Percentiles rank a stretch among this genome's conserved stretches.
Conservation (phyloP, 37 sponge, comb jelly and placozoan genomes). For the Bolinopsis microptera region DNA sequence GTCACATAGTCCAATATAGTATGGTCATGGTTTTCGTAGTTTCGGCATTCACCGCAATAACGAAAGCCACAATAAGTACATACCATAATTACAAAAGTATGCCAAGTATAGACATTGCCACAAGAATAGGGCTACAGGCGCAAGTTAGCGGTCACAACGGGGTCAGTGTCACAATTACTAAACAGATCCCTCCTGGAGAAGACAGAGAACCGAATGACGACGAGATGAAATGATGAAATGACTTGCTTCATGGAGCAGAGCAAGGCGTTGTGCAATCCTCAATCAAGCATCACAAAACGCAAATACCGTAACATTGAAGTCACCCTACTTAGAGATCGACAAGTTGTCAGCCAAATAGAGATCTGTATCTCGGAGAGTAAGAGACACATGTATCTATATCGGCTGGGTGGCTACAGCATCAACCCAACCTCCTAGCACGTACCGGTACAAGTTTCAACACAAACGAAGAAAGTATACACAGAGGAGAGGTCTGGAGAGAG, state of each 20-base stretch:
- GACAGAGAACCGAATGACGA: neutral
- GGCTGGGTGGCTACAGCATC: neutral
- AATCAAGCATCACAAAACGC: neutral
- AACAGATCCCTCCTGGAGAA: no score
- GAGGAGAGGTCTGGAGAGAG: no score
- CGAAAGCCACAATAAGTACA: no score
- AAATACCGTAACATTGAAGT: neutral
- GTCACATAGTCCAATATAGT: neutral
- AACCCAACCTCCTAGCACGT: neutral
- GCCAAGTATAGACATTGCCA: no score
- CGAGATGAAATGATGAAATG: neutral
- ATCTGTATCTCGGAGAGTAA: no score
- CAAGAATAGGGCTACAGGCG: no score
- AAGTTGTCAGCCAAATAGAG: neutral
- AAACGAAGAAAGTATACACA: no score
- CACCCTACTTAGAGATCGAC: neutral
- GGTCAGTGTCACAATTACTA: neutral
- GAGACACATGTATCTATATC: neutral
- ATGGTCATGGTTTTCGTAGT: neutral
- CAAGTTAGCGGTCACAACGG: neutral
- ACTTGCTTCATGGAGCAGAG: neutral
- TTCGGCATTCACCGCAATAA: no score
- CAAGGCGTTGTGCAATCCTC: no score
- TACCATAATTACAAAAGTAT: no score
- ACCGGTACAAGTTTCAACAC: no score